Evolutionary conservation across 2,113 vertebrate genomes (phyloP).

Genomic region (Sciurus niger): DNA sequence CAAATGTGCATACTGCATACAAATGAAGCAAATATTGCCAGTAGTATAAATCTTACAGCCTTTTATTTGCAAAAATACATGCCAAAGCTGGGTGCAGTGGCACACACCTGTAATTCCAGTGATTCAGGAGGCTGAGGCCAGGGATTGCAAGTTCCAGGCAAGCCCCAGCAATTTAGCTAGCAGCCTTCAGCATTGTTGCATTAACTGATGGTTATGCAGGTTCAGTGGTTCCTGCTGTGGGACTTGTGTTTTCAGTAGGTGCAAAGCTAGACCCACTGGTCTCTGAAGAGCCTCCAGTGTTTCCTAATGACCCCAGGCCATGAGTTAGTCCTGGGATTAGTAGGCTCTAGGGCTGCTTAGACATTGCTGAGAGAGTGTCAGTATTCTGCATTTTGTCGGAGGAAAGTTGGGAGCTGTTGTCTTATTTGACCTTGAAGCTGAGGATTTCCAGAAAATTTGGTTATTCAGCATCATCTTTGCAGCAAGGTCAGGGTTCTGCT

Average conservation of each 20-base stretch:
- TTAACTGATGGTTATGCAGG: slow-evolving; percentile 93
- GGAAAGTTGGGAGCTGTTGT: slow-evolving; percentile 94
- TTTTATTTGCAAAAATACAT: slow-evolving; percentile 81
- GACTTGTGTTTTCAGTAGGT: slow-evolving; percentile 86
- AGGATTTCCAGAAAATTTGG: slow-evolving; percentile 94
- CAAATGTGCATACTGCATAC: slow-evolving; percentile 83
- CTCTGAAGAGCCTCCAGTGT: slow-evolving; percentile 81
- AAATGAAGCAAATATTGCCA: slow-evolving; percentile 86
- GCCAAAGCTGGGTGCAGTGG: too few species aligned
- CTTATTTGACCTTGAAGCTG: slow-evolving; percentile 89
- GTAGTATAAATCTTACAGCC: slow-evolving; percentile 92
- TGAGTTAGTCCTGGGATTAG: slow-evolving; percentile 90
- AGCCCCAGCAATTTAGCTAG: too few species aligned
- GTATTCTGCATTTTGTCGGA: slow-evolving; percentile 97
- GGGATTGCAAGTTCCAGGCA: too few species aligned
- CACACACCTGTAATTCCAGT: too few species aligned
- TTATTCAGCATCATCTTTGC: slow-evolving; percentile 96
- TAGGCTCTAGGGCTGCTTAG: slow-evolving; percentile 94
- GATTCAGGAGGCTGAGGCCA: too few species aligned
- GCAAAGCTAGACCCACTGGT: slow-evolving; percentile 82
- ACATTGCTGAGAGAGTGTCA: slow-evolving; percentile 94
- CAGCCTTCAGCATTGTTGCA: slow-evolving; percentile 93
- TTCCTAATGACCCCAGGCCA: slow-evolving; percentile 87
- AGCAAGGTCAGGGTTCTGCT: slow-evolving; percentile 66
- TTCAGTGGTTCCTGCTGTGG: slow-evolving; percentile 87